Base-by-base conservation (phyloP, 1,140 invertebrate genomes). In the Theocolax elegans region DNA sequence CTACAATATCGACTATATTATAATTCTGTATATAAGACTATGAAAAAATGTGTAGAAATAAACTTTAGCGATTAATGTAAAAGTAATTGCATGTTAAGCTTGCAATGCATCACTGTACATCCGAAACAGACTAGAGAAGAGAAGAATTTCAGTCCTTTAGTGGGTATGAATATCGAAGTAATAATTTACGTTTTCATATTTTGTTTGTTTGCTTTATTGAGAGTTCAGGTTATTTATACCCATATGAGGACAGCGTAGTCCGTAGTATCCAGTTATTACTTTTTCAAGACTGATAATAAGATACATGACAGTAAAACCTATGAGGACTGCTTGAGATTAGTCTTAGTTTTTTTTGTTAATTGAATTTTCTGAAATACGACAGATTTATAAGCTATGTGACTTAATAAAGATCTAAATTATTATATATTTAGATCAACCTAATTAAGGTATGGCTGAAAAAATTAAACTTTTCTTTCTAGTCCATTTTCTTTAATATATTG, bases 211-310 rank as follows among this genome's bases (percentile, higher is more conserved):
- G n/a, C 58, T 64, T 15, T 60, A 51, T 51, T 19, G 13, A 68
- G 51, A 53, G 1, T 31, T 69, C 53, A 19, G 17, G 62, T 70
- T 19, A 53, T 62, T 27, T 53, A 68, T 13, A 51, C 27, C 21
- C n/a, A 19, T 13, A 25, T 29, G 17, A 64, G 25, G 19, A 17
- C 48, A 40, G 6, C 27, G 46, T 44, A 42, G 13, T 49, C 7
- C 15, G 9, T 42, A 68, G 31, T 21, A 60, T 51, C 25, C 46
- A 62, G 44, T 54, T 69, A 10, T 69, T 69, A 54, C 51, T 74
- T 74, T 68, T 74, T 60, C 56, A 81, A 81, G 79, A 81, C 77
- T 81, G 79, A 81, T 81, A 80, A 67, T 64, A 75, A 27, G 44
- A 77, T 59, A 48, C 21, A 54, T 69, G 25, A 27, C 19, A 44